Conservation (phyloP, 2,797 vertebrate species). For the Petrocephalus sullivani region DNA sequence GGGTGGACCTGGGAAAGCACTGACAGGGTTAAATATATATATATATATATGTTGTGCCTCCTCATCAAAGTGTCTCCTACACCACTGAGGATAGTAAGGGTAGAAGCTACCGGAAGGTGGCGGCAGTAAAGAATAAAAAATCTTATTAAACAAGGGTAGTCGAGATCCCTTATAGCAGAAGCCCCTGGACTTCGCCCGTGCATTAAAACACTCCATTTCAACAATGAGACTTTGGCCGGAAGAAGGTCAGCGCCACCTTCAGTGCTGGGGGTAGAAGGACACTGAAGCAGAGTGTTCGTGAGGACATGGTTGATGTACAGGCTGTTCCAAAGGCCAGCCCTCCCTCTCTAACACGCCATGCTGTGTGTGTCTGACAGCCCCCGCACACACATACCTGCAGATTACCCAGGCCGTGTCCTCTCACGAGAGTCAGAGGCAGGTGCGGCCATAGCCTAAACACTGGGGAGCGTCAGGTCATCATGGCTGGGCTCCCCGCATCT, state of each 20-base stretch:
- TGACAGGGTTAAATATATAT: too few relatives aligned
- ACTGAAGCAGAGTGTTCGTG: background rate
- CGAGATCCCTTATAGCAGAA: background rate
- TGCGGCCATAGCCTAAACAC: background rate
- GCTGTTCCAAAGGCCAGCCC: background rate
- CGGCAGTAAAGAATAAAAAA: background rate
- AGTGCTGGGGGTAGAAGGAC: background rate
- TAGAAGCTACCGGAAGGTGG: background rate
- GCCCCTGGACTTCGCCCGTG: background rate
- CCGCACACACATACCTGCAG: background rate
- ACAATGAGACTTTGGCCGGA: background rate
- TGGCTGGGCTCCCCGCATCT: background rate
- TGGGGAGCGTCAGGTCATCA: background rate
- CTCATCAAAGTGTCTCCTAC: too few relatives aligned
- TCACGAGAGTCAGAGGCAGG: background rate
- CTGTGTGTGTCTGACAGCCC: background rate
- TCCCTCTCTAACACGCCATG: background rate
- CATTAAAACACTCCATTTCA: background rate
- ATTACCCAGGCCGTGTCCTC: background rate
- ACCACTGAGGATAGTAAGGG: background rate
- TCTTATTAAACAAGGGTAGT: background rate
- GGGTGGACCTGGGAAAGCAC: background rate
- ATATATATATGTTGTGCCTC: too few relatives aligned
- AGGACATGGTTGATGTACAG: background rate
- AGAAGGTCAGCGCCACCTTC: background rate